These are phyloP conservation scores for Piezodorus guildinii DNA, from an alignment of 1,140 invertebrate species.

Conservation along the genomic window DNA sequence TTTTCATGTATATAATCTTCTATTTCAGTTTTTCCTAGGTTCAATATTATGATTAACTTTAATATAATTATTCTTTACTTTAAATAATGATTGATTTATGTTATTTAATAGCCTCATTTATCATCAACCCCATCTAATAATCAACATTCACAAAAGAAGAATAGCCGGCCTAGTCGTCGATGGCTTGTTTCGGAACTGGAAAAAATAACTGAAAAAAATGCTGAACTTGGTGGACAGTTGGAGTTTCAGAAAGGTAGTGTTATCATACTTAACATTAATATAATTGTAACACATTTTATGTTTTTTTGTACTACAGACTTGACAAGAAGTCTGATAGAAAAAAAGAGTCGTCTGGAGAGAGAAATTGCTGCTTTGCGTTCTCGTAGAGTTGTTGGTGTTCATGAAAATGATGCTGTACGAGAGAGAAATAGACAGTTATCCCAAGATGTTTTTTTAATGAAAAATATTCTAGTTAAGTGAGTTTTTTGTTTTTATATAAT, in stretches of 20 bases:
- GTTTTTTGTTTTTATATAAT: too few species aligned
- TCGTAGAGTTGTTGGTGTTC: not conserved
- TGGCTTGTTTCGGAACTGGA: slow-evolving; percentile 2
- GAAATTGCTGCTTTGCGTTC: not conserved
- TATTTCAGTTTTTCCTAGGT: too few species aligned
- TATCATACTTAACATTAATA: not conserved
- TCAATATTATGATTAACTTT: too few species aligned
- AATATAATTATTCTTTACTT: too few species aligned
- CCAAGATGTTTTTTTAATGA: slow-evolving; percentile 9
- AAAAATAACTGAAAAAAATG: not conserved
- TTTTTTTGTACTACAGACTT: not conserved
- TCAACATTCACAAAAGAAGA: not conserved
- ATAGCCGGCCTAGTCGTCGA: not conserved
- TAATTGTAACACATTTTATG: not conserved
- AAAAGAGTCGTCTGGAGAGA: not conserved
- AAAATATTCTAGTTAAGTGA: slow-evolving; percentile 9
- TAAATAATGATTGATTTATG: too few species aligned
- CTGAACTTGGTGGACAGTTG: not conserved
- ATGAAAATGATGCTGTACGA: slow-evolving; percentile 1
- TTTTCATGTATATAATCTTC: too few species aligned
- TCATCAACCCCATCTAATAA: too few species aligned
- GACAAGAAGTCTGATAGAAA: slow-evolving; percentile 1
- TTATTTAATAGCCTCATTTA: too few species aligned
- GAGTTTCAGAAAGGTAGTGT: not conserved
- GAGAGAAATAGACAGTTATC: slow-evolving; percentile 1